Conservation (phyloP, 2,888 invertebrate species). For the Eilema sororculum region DNA sequence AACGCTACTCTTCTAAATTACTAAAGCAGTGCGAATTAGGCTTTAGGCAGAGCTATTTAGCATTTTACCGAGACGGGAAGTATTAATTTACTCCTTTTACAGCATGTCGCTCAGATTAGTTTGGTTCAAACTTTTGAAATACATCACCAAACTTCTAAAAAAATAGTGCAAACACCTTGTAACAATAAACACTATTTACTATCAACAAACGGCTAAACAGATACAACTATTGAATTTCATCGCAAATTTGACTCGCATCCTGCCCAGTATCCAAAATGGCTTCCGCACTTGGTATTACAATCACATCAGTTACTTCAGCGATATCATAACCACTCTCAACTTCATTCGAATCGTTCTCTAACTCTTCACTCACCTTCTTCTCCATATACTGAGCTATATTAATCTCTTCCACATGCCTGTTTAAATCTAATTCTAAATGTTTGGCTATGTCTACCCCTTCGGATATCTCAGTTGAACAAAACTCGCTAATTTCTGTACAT, state of each 20-base stretch:
- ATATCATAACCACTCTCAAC: constrained; percentile 58
- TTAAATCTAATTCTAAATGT: constrained; percentile 52
- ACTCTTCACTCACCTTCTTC: constrained; percentile 53
- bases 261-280: constrained; percentile 77
- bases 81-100: not conserved
- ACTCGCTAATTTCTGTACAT: constrained; percentile 75
- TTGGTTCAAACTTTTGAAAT: not conserved
- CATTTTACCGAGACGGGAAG: not conserved
- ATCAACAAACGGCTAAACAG: constrained; percentile 26
- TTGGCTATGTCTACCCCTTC: constrained; percentile 66
- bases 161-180: not conserved
- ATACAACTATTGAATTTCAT: constrained; percentile 27
- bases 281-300: constrained; percentile 79
- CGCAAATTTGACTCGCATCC: constrained; percentile 33
- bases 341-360: constrained; percentile 52
- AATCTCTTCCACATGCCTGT: constrained; percentile 31
- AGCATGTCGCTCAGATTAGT: not conserved
- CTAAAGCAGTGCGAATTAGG: too few relatives aligned
- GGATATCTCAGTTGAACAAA: constrained; percentile 60
- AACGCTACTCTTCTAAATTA: too few relatives aligned
- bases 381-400: constrained; percentile 55
- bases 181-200: constrained; percentile 24
- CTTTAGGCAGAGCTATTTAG: too few relatives aligned
- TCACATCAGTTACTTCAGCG: constrained; percentile 72
- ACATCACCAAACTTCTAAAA: not conserved